Base-by-base conservation (phyloP, 1,140 invertebrate species). In the Lepidurus couesii region DNA sequence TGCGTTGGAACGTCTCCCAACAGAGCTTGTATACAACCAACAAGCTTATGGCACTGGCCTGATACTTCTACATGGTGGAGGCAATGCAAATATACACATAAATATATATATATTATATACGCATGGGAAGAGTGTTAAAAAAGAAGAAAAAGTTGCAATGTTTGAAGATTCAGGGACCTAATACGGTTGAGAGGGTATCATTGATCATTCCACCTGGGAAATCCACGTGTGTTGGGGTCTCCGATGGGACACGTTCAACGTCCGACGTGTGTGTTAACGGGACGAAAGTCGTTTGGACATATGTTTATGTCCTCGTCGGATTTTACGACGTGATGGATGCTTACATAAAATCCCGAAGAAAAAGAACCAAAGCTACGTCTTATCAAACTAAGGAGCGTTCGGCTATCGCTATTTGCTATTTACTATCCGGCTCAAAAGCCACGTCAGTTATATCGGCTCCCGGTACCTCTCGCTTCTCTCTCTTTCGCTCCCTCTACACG, bases 141-240 rank as follows among this genome's bases (percentile, higher is more conserved):
- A 65, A 65, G 3, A 13, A 13, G 13, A 65, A 13, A 65, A 65
- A 65, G 9, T n/a, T 7, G 53, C 53, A n/a, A 65, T 1, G 16
- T 65, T 9, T 13, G 8, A 13, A 65, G 53, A n/a, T 65, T 7
- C 16, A 65, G 21, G 53, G 53, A 65, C 53, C 53, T 65, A 65
- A 65, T 65, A 16, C 21, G 53, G 16, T 65, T 9, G 53, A 65
- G 53, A 21, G 53, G 53, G 53, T 1, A 65, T 65, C 53, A 65
- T 65, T 65, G 53, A 65, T 65, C 53, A 65, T 65, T 65, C 53
- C 53, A 65, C 53, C 53, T 65, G 53, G 53, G 53, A 65, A 65
- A 65, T 65, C 53, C 53, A 65, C 53, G 53, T 65, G 53, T 65
- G 13, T 65, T 65, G 53, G 53, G 53, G 53, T 4, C 53, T 65